phyloP scores from a whole-genome alignment of 2,113 vertebrate genomes.

The Myrmecophaga tridactyla region DNA sequence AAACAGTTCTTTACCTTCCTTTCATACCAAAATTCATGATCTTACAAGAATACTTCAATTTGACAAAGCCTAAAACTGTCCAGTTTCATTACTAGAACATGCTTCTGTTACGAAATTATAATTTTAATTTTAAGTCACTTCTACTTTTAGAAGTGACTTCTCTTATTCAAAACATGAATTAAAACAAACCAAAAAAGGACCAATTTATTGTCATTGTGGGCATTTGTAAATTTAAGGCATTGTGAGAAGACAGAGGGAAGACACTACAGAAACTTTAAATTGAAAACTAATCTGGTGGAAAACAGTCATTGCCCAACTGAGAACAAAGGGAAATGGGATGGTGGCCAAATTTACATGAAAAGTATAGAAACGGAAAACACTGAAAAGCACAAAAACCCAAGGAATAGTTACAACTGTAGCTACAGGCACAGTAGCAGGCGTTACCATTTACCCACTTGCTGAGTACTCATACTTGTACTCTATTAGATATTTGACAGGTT shows the following conservation, averaged over 20 bases:
- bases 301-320: background rate
- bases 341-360: background rate
- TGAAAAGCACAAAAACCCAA: background rate
- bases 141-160: background rate
- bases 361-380: background rate
- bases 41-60: background rate
- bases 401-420: background rate
- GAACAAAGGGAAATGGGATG: background rate
- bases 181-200: background rate
- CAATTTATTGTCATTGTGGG: background rate
- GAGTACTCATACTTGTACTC: background rate
- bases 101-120: background rate
- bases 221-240: background rate
- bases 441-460: rapidly evolving
- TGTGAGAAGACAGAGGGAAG: background rate
- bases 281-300: background rate
- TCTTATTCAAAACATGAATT: background rate
- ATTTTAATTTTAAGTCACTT: too few species aligned
- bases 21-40: background rate
- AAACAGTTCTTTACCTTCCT: background rate
- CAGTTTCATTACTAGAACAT: background rate
- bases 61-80: background rate
- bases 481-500: background rate
- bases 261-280: rapidly evolving
- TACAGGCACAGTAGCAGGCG: too few species aligned